Percentiles rank a stretch among this genome's conserved stretches.
phyloP scores from a whole-genome alignment of 2,113 vertebrate genomes.

The Xiphophorus couchianus region DNA sequence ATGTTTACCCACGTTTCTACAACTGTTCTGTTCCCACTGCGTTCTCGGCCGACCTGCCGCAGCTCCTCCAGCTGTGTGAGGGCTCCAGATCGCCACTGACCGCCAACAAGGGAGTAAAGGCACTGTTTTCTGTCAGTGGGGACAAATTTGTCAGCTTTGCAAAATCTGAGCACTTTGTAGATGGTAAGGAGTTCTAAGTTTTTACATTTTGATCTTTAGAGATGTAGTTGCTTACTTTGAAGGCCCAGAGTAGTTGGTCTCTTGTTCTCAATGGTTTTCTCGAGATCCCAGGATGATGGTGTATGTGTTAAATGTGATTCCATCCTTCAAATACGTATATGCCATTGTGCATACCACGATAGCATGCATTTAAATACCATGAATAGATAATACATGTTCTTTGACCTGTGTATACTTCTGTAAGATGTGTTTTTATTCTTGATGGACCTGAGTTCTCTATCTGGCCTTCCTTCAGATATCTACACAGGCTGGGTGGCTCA shows the following conservation, averaged over 20 bases:
- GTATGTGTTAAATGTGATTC: too few relatives aligned
- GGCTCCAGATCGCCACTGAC: constrained; percentile 54
- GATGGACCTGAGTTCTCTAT: neutral
- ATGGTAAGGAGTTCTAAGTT: constrained; percentile 81
- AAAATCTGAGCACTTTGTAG: constrained; percentile 85
- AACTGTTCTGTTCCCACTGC: constrained; percentile 85
- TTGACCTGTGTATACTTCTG: neutral
- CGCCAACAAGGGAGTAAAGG: constrained; percentile 63
- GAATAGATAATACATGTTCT: neutral
- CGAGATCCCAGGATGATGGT: too few relatives aligned
- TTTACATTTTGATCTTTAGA: neutral
- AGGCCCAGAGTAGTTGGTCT: too few relatives aligned
- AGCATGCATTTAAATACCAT: too few relatives aligned
- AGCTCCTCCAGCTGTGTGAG: constrained; percentile 81
- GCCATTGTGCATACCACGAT: too few relatives aligned
- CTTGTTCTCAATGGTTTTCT: too few relatives aligned
- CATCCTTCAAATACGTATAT: too few relatives aligned
- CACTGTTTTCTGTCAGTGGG: constrained; percentile 81
- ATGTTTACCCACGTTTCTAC: constrained; percentile 86
- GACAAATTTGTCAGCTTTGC: constrained; percentile 88
- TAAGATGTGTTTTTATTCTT: neutral
- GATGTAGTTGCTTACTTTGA: neutral
- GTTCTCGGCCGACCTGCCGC: constrained; percentile 79
- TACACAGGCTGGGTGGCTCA: constrained; percentile 91
- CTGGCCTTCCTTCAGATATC: constrained; percentile 82